A percentile compares a stretch with the other conserved stretches of the same genome.
phyloP scores from a whole-genome alignment of 2,113 vertebrate species.

The Malurus melanocephalus region DNA sequence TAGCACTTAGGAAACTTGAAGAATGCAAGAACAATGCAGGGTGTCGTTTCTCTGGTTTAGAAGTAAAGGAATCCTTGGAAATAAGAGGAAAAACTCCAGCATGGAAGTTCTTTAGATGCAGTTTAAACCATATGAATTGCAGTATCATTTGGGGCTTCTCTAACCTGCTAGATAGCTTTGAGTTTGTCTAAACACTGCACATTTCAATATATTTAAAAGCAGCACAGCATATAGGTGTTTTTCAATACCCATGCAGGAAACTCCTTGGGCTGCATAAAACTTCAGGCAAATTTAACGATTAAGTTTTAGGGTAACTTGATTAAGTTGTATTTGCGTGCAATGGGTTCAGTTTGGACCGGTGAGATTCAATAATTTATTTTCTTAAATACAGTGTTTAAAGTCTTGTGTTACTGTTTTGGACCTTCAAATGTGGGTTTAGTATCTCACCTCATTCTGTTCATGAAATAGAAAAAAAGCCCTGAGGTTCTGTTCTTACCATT shows the following conservation, averaged over 20 bases:
- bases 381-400: not conserved
- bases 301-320: not conserved
- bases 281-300: not conserved
- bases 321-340: not conserved
- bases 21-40: not conserved
- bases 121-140: not conserved
- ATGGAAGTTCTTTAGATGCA: not conserved
- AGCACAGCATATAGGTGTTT: not conserved
- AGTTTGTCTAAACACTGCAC: not conserved
- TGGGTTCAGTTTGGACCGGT: not conserved
- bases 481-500: not conserved
- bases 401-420: not conserved
- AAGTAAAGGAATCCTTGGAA: not conserved
- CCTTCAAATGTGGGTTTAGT: not conserved
- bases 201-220: not conserved
- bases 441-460: not conserved
- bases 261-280: not conserved
- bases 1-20: not conserved
- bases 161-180: not conserved
- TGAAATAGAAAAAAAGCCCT: not conserved
- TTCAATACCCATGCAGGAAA: fast-evolving
- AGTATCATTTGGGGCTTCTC: not conserved
- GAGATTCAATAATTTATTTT: not conserved
- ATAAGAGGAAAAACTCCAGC: not conserved
- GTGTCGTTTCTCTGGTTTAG: not conserved